Evolutionary conservation across 2,797 vertebrate species (phyloP).

Genomic region (Knipowitschia caucasica): DNA sequence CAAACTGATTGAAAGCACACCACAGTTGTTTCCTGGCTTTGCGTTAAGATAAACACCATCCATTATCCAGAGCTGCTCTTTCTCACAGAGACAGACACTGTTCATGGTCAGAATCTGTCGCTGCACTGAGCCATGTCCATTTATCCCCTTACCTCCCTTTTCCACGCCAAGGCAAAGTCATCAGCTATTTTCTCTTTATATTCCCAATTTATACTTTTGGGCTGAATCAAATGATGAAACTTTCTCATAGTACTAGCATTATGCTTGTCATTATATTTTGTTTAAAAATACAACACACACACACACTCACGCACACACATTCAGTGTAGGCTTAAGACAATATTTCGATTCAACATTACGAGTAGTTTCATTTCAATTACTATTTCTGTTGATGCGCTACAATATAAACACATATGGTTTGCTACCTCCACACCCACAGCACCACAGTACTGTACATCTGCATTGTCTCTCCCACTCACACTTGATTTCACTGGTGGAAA

Average conservation of each 20-base stretch:
- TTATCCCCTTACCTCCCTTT: conserved; percentile 24
- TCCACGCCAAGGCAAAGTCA: conserved; percentile 19
- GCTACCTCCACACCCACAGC: conserved; percentile 48
- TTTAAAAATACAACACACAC: too few relatives aligned
- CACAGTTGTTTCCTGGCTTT: conserved; percentile 40
- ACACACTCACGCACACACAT: too few relatives aligned
- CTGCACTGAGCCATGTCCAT: conserved; percentile 4
- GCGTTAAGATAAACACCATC: conserved; percentile 31
- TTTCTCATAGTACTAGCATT: too few relatives aligned
- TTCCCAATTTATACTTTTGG: conserved; percentile 14
- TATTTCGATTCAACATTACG: too few relatives aligned
- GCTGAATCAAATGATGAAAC: too few relatives aligned
- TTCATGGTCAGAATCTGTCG: conserved; percentile 42
- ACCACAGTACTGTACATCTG: conserved; percentile 46
- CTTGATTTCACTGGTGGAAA: conserved; percentile 44
- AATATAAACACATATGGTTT: conserved; percentile 34
- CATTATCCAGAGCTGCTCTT: conserved; percentile 38
- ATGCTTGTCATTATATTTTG: too few relatives aligned
- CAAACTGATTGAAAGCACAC: neutral
- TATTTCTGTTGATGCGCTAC: neutral
- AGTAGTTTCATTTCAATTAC: neutral
- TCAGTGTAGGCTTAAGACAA: too few relatives aligned
- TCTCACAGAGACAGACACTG: conserved; percentile 41
- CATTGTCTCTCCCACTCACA: conserved; percentile 67
- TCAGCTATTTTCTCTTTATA: conserved; percentile 12